Percentiles rank a stretch among this genome's conserved stretches.
Evolutionary conservation across 1,140 invertebrate genomes (phyloP).

Genomic region (Gonioctena quinquepunctata): DNA sequence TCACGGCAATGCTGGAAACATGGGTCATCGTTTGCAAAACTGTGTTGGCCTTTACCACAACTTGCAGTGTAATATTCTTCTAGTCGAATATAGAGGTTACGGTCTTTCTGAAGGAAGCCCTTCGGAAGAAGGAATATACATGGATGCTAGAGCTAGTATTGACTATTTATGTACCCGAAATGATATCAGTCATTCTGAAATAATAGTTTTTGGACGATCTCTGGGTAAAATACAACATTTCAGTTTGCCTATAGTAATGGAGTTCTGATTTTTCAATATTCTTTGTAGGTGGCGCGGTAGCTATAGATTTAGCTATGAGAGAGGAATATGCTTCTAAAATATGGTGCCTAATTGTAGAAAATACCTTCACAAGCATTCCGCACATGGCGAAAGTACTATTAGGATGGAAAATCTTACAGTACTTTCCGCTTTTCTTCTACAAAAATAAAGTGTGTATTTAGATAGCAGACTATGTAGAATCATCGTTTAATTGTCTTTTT

Average conservation of each 20-base stretch:
- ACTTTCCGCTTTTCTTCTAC: constrained; percentile 75
- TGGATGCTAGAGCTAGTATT: constrained; percentile 85
- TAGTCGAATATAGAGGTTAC: constrained; percentile 94
- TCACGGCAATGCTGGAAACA: constrained; percentile 96
- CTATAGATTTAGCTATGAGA: constrained; percentile 79
- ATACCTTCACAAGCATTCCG: constrained; percentile 93
- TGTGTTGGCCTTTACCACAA: constrained; percentile 78
- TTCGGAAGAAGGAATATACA: constrained; percentile 83
- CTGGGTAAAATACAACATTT: too few relatives aligned
- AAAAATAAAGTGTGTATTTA: constrained; percentile 75
- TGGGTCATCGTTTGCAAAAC: constrained; percentile 86
- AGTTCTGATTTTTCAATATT: too few relatives aligned
- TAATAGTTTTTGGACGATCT: constrained; percentile 92
- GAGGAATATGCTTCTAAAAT: constrained; percentile 75
- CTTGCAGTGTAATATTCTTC: constrained; percentile 81
- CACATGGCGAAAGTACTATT: constrained; percentile 84
- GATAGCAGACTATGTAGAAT: too few relatives aligned
- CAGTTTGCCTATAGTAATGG: too few relatives aligned
- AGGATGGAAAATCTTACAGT: constrained; percentile 70
- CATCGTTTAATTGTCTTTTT: constrained; percentile 16
- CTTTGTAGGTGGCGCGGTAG: constrained; percentile 53
- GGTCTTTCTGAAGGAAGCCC: constrained; percentile 89
- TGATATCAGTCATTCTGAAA: constrained; percentile 83
- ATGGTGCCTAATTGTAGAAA: constrained; percentile 87
- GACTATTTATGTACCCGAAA: constrained; percentile 79